Evolutionary conservation across 92 coral and sea anemone genomes (phyloP), one percentile per base, ranked within the genome.

Genomic region (Heliopora coerulea): DNA sequence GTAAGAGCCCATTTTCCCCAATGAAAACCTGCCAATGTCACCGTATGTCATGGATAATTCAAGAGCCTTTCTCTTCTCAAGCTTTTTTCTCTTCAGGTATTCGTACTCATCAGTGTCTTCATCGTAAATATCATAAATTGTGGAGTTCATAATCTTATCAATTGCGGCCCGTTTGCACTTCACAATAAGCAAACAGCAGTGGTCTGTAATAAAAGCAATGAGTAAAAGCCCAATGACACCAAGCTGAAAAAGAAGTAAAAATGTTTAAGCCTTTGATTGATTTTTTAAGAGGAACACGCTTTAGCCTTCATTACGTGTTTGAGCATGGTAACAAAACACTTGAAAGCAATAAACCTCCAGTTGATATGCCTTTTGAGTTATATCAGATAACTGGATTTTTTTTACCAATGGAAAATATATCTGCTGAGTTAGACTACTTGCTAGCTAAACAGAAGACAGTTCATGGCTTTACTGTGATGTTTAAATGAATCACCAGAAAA

Each of bases 101-200:
- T 73, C 80, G 76, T 88, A 95, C 56, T 83, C 84, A 1, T 78
- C 79, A 24, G 83, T 78, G 5, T 54, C 63, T 7, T 29, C 63
- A 41, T 52, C 49, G 27, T 70, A 70, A 8, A 39, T 18, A 10
- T 27, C 23, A 14, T 49, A 32, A 42, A 34, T 30, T 19, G 62
- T 70, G 7, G 91, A 72, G 54, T 83, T 85, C 68, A 95, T 62
- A 60, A 86, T 75, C 15, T 62, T 82, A 42, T 83, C 77, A 35
- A 95, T 90, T 1, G 97, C 97, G 8, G 92, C 89, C 49, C 86
- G 90, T 66, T 95, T 95, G 82, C 99, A 95, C 48, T 90, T 90
- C 39, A 95, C 85, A 25, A 95, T 90, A n/a, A 95, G 78, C 30
- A 88, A 88, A 61, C 97, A 88, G 76, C 99, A 95, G 75, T 95